phyloP scores from a whole-genome alignment of 2,113 vertebrate species.

The Halichoerus grypus region DNA sequence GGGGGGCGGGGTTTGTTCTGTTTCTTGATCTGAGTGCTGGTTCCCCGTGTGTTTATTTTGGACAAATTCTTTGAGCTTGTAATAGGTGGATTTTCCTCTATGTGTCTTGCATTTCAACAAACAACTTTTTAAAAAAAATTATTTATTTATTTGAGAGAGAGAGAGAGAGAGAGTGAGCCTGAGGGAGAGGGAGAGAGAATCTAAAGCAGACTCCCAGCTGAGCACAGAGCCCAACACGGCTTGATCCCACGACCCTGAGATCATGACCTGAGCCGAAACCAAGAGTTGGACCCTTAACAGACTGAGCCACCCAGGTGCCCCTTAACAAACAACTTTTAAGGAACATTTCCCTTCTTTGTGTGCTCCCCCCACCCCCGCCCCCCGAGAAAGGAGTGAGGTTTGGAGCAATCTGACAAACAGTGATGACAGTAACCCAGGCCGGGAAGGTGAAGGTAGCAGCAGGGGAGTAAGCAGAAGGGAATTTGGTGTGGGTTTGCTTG shows the following conservation, averaged over 20 bases:
- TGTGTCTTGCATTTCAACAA: not conserved
- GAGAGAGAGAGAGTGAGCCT: not conserved
- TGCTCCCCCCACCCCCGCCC: rapidly evolving
- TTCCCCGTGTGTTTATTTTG: not conserved
- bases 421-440: not conserved
- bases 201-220: not conserved
- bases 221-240: not conserved
- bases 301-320: not conserved
- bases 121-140: not conserved
- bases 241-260: not conserved
- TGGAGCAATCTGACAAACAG: not conserved
- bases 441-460: not conserved
- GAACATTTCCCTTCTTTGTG: no score
- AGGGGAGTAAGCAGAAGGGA: not conserved
- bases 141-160: not conserved
- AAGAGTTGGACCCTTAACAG: not conserved
- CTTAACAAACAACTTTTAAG: not conserved
- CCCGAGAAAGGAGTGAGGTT: not conserved
- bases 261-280: not conserved
- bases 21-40: not conserved
- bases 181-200: not conserved
- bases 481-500: not conserved
- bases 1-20: no score
- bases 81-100: not conserved
- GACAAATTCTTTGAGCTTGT: not conserved